Base-by-base conservation (phyloP, 2,888 invertebrate species). In the Iphiclides podalirius region DNA sequence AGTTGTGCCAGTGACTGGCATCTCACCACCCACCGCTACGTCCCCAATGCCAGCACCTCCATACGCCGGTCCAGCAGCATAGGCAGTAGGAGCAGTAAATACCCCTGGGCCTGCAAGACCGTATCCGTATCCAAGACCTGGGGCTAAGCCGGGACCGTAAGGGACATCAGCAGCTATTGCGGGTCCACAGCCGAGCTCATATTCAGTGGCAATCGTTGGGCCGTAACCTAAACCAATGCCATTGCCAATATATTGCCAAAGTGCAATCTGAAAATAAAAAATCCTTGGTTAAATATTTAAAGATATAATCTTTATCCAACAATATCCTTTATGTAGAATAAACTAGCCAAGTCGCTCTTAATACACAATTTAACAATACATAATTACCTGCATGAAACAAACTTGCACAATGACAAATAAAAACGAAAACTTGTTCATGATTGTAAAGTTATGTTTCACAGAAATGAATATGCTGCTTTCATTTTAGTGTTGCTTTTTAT, bases 1-100 rank as follows among this genome's bases (percentile, higher is more conserved):
- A 1, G 69, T 68, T n/a, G 49, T 57, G 13, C 72, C 72, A 39
- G 53, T 54, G 11, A 72, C 61, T n/a, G 59, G 63, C 52, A 71
- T 57, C 51, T 70, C 64, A 15, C 70, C 61, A n/a, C 41, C 51
- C 4, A 64, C 59, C 1, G 39, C 52, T n/a, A 66, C 50, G n/a
- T 65, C 60, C 1, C 60, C 55, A 9, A 61, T 35, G 4, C 65
- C 61, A n/a, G 60, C 58, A 1, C 59, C 54, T 9, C 58, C 61
- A 12, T 59, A 61, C 0, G 57, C 42, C 0, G 40, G 42, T n/a
- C 49, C 43, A n/a, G 8, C 14, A 15, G 47, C 39, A 16, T 20
- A 38, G 6, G 26, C 14, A 23, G 23, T 36, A 1, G 36, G 40
- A 15, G 23, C 47, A 31, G 11, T 34, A 6, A 23, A 43, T 4